phyloP scores from a whole-genome alignment of 2,888 invertebrate species.

The Pecten maximus region DNA sequence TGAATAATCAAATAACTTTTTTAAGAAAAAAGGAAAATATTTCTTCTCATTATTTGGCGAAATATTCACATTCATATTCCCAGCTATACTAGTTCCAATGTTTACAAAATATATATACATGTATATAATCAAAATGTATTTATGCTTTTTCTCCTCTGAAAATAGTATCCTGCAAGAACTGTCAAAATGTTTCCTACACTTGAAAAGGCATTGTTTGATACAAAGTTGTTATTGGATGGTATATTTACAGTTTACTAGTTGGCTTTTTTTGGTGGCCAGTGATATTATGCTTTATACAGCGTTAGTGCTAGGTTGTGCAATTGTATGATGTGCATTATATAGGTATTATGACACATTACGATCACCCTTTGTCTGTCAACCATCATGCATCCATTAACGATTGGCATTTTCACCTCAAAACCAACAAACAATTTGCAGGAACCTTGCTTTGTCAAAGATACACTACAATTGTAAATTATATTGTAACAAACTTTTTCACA shows the following conservation, averaged over 20 bases:
- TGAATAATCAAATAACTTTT: not conserved
- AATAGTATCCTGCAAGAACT: not conserved
- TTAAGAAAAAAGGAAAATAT: too few species aligned
- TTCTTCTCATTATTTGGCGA: not conserved
- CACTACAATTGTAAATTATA: too few species aligned
- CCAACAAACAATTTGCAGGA: too few species aligned
- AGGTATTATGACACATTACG: not conserved
- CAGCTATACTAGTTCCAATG: not conserved
- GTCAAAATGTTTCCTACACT: not conserved
- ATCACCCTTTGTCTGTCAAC: too few species aligned
- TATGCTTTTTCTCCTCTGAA: not conserved
- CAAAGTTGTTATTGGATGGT: not conserved
- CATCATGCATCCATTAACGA: too few species aligned
- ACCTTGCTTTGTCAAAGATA: too few species aligned
- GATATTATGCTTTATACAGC: slow-evolving; percentile 2
- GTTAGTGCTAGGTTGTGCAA: not conserved
- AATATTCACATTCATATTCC: not conserved
- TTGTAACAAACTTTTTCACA: too few species aligned
- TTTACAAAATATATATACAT: not conserved
- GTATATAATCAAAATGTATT: not conserved
- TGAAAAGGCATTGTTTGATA: not conserved
- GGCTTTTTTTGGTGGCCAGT: not conserved
- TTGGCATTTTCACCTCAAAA: too few species aligned
- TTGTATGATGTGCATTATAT: not conserved
- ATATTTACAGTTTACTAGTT: not conserved